A percentile compares a stretch with the other conserved stretches of the same genome.
Evolutionary conservation across 1,140 invertebrate species (phyloP).

Genomic region (Eumeta japonica): DNA sequence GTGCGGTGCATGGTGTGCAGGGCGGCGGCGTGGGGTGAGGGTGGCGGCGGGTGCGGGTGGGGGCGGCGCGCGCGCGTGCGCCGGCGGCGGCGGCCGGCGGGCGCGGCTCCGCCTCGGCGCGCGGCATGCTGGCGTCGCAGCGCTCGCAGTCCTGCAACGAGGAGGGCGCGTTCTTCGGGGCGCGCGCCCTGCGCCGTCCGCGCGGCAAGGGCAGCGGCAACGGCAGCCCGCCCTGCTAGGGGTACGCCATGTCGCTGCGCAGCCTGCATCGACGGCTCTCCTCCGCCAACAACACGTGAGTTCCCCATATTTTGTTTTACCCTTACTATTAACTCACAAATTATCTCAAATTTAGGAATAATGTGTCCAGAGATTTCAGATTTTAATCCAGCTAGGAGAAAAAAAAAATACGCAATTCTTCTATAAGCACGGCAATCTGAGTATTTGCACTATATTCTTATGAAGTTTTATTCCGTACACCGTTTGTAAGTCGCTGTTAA

Average conservation of each 20-base stretch:
- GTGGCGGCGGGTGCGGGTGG: constrained; percentile 45
- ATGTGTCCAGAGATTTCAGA: too few species aligned
- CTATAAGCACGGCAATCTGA: too few species aligned
- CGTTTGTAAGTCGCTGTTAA: too few species aligned
- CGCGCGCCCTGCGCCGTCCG: constrained; percentile 49
- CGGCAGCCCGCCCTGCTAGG: constrained; percentile 54
- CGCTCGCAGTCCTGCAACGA: constrained; percentile 55
- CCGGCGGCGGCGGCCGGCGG: constrained; percentile 35
- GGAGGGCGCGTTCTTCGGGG: constrained; percentile 57
- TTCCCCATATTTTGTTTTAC: constrained; percentile 11
- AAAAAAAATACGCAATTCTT: too few species aligned
- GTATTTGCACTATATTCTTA: too few species aligned
- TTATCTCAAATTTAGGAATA: constrained; percentile 16
- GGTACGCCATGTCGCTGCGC: constrained; percentile 60
- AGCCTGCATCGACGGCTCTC: constrained; percentile 55
- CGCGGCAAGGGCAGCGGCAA: constrained; percentile 46
- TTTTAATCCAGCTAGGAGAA: not conserved
- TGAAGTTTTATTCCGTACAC: too few species aligned
- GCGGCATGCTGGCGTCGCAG: constrained; percentile 48
- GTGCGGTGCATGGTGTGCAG: too few species aligned
- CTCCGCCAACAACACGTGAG: constrained; percentile 52
- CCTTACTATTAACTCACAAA: constrained; percentile 13
- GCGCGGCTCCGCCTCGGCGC: constrained; percentile 31
- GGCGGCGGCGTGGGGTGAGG: constrained; percentile 43
- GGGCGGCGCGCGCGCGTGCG: constrained; percentile 37